Base-by-base conservation (phyloP, 2,888 invertebrate species). In the Onchidella celtica region DNA sequence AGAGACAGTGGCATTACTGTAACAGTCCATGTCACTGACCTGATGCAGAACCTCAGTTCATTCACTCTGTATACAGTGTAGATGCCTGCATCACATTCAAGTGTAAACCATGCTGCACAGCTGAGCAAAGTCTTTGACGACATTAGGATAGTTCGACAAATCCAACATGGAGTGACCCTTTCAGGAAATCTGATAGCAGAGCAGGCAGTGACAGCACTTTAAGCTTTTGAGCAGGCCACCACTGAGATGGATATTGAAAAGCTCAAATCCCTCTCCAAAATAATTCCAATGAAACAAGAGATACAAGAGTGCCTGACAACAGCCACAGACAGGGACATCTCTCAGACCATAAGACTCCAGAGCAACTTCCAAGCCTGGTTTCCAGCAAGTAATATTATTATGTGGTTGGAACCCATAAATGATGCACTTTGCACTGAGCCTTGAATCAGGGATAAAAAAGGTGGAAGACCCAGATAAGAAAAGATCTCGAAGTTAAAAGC, bases 241-340 rank as follows among this genome's bases (percentile, higher is more conserved):
- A 61, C 61, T 61, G 61, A 61, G n/a, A 61, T 61, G 61, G n/a
- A n/a, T 61, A n/a, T n/a, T 6, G 61, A 61, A n/a, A 61, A 61
- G n/a, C 14, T 61, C 14, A 61, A 9, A 61, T 61, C 61, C n/a
- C 4, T 61, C 21, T 61, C 21, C 6, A 61, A 61, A 61, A n/a
- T 61, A 6, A 61, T 61, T n/a, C 61, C 61, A 21, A 61, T 61
- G 27, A 61, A 61, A 61, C 21, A 27, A 61, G 61, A n/a, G 61
- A 61, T 61, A 14, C 61, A 61, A 27, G 61, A 61, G n/a, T 61
- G 61, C n/a, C 61, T 61, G 6, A 6, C 61, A 14, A n/a, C 61
- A 47, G 47, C 47, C 47, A 47, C 47, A 11, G 17, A 47, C 47
- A n/a, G n/a, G n/a, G n/a, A n/a, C n/a, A n/a, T n/a, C n/a, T n/a